Base-by-base conservation (phyloP, 2,113 vertebrate species). In the Muntiacus muntjak region DNA sequence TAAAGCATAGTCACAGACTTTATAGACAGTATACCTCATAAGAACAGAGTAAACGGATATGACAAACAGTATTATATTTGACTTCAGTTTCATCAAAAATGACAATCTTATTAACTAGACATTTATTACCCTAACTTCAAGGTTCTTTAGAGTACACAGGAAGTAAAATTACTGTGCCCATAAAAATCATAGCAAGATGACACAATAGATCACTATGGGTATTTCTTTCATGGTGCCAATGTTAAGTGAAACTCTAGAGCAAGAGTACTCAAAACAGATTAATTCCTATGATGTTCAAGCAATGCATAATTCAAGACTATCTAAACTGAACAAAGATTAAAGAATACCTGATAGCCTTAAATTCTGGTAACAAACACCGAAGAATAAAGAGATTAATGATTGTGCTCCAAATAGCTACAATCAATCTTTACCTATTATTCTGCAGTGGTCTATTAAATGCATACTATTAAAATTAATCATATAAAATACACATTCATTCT, bases 81-180 rank as follows among this genome's bases (percentile, higher is more conserved):
- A 57, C 87, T 97, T 64, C 4, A 76, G n/a, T 97, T 91, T 98
- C 84, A 97, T 98, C 45, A 85, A 94, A 94, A 88, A 95, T 60
- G 64, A 43, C 94, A 94, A 95, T 88, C 45, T 98, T 94, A 93
- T 95, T 98, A 98, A 95, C 87, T 28, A 84, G 71, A 95, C 82
- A 96, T 84, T 96, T 98, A 79, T 96, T 95, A 98, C 3, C 28
- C 11, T 94, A 95, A 92, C 30, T 97, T 98, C 43, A 97, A 91
- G 43, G 82, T 47, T 98, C 92, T 89, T 81, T 96, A 76, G 94
- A 87, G n/a, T 60, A 90, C 52, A 92, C 1, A 94, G 82, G 17
- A 94, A 98, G 97, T 85, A 97, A 97, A 96, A 92, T 90, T 79
- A 85, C 17, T 78, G 26, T 84, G 25, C 12, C 17, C 84, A 93